Evolutionary conservation across 1,140 invertebrate species (phyloP).

Genomic region (Drosophila asahinai): DNA sequence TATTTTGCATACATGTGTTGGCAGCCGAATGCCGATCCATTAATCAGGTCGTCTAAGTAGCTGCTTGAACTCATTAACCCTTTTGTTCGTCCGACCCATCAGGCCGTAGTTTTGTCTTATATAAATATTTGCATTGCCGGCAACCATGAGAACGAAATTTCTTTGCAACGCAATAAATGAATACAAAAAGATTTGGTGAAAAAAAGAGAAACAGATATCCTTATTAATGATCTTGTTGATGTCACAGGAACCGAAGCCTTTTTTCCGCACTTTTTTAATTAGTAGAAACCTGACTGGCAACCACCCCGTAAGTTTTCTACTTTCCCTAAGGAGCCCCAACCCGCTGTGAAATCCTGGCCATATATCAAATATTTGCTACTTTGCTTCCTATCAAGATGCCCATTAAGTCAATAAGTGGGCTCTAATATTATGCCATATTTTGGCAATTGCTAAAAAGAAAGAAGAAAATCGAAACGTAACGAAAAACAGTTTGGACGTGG

Average conservation of each 20-base stretch:
- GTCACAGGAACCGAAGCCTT: conserved; percentile 27
- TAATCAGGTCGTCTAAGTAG: conserved; percentile 78
- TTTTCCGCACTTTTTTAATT: conserved; percentile 75
- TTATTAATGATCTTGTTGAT: conserved; percentile 74
- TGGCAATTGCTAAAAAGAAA: conserved; percentile 66
- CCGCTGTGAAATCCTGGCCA: conserved; percentile 42
- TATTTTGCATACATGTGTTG: conserved; percentile 65
- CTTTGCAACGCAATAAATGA: conserved; percentile 35
- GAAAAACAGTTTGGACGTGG: conserved; percentile 46
- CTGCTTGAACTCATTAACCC: conserved; percentile 81
- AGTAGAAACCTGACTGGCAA: conserved; percentile 52
- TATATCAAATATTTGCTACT: conserved; percentile 67
- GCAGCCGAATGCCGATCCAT: conserved; percentile 61
- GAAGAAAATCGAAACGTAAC: conserved; percentile 5
- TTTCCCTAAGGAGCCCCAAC: conserved; percentile 12
- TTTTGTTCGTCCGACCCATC: conserved; percentile 74
- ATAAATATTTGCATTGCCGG: conserved; percentile 82
- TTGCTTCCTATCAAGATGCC: conserved; percentile 66
- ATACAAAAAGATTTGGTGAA: conserved; percentile 12
- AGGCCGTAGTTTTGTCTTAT: conserved; percentile 69
- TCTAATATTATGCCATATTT: conserved; percentile 81
- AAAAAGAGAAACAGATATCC: conserved; percentile 63
- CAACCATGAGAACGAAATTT: conserved; percentile 44
- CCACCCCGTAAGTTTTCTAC: conserved; percentile 37
- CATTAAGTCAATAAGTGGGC: conserved; percentile 79